phyloP scores from a whole-genome alignment of 2,888 invertebrate genomes.

The Mactromeris polynyma region DNA sequence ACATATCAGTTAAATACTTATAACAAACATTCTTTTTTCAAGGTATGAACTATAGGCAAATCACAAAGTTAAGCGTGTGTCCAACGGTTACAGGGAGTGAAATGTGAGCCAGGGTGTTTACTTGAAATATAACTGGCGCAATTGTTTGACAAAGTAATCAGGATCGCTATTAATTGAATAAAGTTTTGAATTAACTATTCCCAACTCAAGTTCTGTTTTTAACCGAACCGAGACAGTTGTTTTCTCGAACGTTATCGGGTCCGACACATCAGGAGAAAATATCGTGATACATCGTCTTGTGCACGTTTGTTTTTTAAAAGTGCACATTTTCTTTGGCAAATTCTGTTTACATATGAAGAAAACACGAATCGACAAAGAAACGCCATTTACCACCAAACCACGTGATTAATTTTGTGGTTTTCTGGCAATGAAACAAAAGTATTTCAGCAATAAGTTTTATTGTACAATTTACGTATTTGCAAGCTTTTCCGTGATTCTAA shows the following conservation, averaged over 20 bases:
- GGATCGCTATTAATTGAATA: too few species aligned
- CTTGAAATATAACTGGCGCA: not conserved
- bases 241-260: too few species aligned
- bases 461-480: not conserved
- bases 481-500: not conserved
- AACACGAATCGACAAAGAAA: not conserved
- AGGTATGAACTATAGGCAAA: too few species aligned
- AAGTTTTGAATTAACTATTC: too few species aligned
- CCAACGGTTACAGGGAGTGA: not conserved
- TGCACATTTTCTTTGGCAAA: not conserved
- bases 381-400: not conserved
- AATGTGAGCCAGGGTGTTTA: not conserved
- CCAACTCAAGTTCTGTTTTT: too few species aligned
- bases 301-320: not conserved
- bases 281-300: too few species aligned
- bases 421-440: not conserved
- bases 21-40: too few species aligned
- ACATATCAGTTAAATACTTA: too few species aligned
- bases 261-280: too few species aligned
- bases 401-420: constrained; percentile 1
- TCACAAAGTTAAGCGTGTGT: too few species aligned
- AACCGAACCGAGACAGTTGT: too few species aligned
- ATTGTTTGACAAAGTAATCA: too few species aligned
- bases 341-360: not conserved
- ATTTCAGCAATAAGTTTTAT: not conserved